Conservation (phyloP, 2,888 invertebrate species). For the Caenorhabditis imperialis region DNA sequence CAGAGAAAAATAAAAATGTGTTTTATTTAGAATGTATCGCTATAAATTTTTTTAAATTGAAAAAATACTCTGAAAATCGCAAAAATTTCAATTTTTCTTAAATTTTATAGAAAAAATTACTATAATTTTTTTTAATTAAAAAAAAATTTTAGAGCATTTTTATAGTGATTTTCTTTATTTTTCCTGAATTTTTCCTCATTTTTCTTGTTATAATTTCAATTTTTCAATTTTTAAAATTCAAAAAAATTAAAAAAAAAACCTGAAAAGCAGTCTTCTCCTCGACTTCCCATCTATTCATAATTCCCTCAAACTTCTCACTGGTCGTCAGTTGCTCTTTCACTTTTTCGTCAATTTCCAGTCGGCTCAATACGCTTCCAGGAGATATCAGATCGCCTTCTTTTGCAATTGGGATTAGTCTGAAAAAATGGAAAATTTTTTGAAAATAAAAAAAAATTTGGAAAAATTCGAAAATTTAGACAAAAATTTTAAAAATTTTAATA, state of each 20-base stretch:
- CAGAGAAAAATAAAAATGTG: too few species aligned
- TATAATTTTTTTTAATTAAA: too few species aligned
- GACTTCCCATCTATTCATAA: constrained; percentile 29
- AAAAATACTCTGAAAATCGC: too few species aligned
- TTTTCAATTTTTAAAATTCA: not conserved
- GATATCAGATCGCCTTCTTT: constrained; percentile 45
- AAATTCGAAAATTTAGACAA: not conserved
- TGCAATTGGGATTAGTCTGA: constrained; percentile 30
- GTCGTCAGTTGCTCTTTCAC: constrained; percentile 26
- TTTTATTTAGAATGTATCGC: too few species aligned
- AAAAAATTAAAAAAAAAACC: constrained; percentile 1
- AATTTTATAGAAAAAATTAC: too few species aligned
- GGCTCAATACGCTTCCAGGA: constrained; percentile 29
- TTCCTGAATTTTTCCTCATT: too few species aligned
- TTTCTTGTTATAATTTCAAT: too few species aligned
- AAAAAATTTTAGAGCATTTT: too few species aligned
- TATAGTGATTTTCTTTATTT: too few species aligned
- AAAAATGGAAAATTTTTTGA: not conserved
- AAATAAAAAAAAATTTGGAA: not conserved
- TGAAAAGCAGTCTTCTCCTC: constrained; percentile 19
- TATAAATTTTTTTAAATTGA: too few species aligned
- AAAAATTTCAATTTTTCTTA: too few species aligned
- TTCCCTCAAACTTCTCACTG: constrained; percentile 31
- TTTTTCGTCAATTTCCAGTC: constrained; percentile 29
- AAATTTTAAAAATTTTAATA: too few species aligned